A percentile compares a stretch with the other conserved stretches of the same genome.
Evolutionary conservation across 2,113 vertebrate genomes (phyloP).

Genomic region (Amphiprion ocellaris): DNA sequence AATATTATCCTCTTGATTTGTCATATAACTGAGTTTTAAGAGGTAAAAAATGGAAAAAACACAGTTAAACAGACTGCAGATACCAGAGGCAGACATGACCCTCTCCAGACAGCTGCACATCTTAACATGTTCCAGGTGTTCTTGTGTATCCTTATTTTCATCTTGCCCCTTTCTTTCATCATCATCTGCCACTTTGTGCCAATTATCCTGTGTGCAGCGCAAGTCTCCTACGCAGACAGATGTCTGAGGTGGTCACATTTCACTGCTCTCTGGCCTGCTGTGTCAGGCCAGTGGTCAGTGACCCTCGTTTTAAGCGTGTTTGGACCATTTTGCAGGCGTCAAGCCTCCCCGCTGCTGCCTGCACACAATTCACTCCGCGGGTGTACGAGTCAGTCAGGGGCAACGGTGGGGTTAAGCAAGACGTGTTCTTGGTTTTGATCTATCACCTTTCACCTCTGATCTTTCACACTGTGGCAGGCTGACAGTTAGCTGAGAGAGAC

Average conservation of each 20-base stretch:
- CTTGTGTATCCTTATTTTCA: conserved; percentile 26
- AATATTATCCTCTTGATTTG: not conserved
- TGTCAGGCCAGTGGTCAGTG: conserved; percentile 58
- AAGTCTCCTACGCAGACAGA: conserved; percentile 57
- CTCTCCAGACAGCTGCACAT: conserved; percentile 43
- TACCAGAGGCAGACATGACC: conserved; percentile 17
- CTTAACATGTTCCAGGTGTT: conserved; percentile 55
- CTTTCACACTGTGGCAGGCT: conserved; percentile 56
- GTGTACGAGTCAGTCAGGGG: conserved; percentile 46
- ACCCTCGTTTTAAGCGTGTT: conserved; percentile 61
- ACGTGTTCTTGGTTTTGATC: conserved; percentile 78
- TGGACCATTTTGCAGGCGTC: conserved; percentile 59
- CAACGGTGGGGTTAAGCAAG: conserved; percentile 62
- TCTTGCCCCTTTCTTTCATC: conserved; percentile 32
- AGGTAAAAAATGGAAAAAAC: not conserved
- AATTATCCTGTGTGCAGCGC: conserved; percentile 38
- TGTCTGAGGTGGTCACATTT: conserved; percentile 75
- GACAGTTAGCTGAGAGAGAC: conserved; percentile 73
- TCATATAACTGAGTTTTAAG: not conserved
- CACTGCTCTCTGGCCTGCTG: conserved; percentile 60
- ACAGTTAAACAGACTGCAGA: not conserved
- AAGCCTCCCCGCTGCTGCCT: conserved; percentile 55
- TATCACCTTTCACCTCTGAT: conserved; percentile 77
- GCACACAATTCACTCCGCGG: conserved; percentile 63
- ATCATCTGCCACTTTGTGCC: conserved; percentile 40